These are phyloP conservation scores for Neolamprologus kungweensis DNA, from an alignment of 2,113 vertebrate species.

Conservation along the genomic window DNA sequence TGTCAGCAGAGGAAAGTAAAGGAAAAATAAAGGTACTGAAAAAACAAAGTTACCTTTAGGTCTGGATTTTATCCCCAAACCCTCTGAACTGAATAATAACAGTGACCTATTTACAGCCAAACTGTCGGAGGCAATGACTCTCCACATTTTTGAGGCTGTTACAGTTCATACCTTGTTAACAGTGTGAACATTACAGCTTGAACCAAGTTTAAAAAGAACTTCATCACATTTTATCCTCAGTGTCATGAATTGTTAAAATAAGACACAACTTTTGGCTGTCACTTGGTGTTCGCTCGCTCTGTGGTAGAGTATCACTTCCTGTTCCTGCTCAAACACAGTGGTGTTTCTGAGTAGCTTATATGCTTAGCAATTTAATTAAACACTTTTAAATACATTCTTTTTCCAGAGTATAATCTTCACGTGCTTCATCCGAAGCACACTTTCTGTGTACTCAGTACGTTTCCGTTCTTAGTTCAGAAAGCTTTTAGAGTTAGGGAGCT, in stretches of 20 bases:
- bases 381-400: too few species aligned
- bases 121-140: not conserved
- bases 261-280: not conserved
- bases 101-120: not conserved
- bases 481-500: not conserved
- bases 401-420: too few species aligned
- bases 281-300: too few species aligned
- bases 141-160: not conserved
- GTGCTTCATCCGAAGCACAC: too few species aligned
- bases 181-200: not conserved
- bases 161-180: not conserved
- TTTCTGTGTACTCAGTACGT: not conserved
- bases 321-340: too few species aligned
- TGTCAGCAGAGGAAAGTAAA: not conserved
- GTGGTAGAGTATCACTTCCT: too few species aligned
- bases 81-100: not conserved
- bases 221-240: not conserved
- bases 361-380: too few species aligned
- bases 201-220: not conserved
- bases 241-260: not conserved
- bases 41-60: not conserved
- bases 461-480: constrained; percentile 18
- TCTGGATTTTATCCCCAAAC: not conserved
- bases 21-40: not conserved
- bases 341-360: too few species aligned